Conservation (phyloP, 2,113 vertebrate species). For the Oenanthe oenanthe region DNA sequence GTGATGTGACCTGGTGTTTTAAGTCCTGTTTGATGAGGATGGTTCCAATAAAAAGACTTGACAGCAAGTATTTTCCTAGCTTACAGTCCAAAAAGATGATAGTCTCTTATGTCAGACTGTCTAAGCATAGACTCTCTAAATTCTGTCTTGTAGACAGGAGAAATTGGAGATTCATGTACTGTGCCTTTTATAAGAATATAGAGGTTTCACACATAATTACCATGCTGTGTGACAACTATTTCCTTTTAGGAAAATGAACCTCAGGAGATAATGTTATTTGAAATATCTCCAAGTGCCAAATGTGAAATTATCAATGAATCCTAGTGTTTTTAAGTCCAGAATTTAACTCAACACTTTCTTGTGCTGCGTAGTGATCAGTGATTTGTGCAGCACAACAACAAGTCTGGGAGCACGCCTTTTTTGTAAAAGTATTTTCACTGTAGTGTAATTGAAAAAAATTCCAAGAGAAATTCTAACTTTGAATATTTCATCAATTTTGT, state of each 20-base stretch:
- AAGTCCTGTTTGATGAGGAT: background rate
- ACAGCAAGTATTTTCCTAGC: background rate
- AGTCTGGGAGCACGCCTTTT: background rate
- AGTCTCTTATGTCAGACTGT: background rate
- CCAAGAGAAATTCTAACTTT: background rate
- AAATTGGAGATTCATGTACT: background rate
- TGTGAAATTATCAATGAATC: background rate
- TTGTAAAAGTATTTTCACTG: background rate
- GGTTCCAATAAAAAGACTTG: background rate
- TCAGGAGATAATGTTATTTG: background rate
- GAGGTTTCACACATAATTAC: background rate
- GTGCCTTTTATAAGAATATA: background rate
- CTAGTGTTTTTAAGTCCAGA: background rate
- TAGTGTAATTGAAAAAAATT: background rate
- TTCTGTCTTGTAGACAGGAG: background rate
- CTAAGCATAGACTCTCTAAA: background rate
- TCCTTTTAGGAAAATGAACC: background rate
- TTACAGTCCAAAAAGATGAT: background rate
- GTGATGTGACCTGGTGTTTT: background rate
- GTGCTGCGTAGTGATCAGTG: background rate
- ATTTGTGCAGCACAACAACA: background rate
- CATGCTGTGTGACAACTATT: background rate
- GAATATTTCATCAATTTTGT: background rate
- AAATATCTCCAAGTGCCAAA: background rate
- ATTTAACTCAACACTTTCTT: background rate